Base-by-base conservation (phyloP, 2,888 invertebrate species). In the Clanis bilineata region DNA sequence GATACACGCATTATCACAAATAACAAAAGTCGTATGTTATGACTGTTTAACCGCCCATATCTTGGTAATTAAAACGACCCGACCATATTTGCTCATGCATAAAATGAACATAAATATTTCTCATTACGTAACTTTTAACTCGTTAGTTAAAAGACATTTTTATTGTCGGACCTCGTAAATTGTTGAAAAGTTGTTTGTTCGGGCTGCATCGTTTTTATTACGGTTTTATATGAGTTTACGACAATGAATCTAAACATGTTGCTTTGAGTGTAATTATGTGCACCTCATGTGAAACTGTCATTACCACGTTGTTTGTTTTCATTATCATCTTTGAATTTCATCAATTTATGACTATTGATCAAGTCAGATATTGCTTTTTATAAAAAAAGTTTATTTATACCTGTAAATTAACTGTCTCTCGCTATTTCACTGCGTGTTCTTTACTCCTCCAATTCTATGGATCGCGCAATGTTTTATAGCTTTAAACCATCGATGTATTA, bases 71-170 rank as follows among this genome's bases (percentile, higher is more conserved):
- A 86, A 86, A 82, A 83, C 71, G 68, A 77, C 67, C 71, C 72
- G 72, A 72, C 76, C 75, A 82, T 85, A 84, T 85, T 85, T 82
- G 79, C 80, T 79, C 74, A 83, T 82, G 82, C 80, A 86, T 86
- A 85, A 83, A 82, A 83, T 84, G 65, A 78, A 74, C 82, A 82
- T 84, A 82, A 85, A 81, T 80, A 79, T 76, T 47, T 64, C 68
- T 76, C 72, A 77, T 80, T 79, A 80, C 71, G 69, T 68, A 64
- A 68, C 63, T 62, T 56, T 58, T 60, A 64, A 62, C 62, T 64
- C 59, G 63, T 67, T 62, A 64, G 66, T 65, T 63, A 63, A 62
- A 61, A 69, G 64, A 71, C 60, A 66, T 62, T 65, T 72, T 70
- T 72, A 72, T 73, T 65, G 64, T 70, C 65, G 61, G 64, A 64